Percentiles rank a stretch among this genome's conserved stretches.
Evolutionary conservation across 2,888 invertebrate species (phyloP).

Genomic region (Hirtodrosophila confusa): DNA sequence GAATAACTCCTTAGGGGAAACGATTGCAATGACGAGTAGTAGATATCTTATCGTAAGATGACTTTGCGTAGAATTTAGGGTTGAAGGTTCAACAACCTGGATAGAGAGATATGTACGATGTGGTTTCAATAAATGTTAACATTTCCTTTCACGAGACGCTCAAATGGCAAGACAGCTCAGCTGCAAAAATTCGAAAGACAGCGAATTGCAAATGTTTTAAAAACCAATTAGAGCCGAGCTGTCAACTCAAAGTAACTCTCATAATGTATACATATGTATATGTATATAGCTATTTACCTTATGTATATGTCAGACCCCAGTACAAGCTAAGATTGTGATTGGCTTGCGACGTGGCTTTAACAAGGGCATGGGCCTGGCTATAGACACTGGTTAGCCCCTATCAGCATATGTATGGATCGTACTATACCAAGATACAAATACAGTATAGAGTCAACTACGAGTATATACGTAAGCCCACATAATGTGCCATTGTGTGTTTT

Average conservation of each 20-base stretch:
- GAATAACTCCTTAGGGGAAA: too few species aligned
- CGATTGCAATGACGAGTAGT: too few species aligned
- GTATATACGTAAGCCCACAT: conserved; percentile 61
- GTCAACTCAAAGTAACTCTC: conserved; percentile 53
- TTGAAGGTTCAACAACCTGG: too few species aligned
- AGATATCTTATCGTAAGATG: neutral
- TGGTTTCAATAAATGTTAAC: neutral
- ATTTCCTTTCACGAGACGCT: conserved; percentile 26
- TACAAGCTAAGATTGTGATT: conserved; percentile 34
- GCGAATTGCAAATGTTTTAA: conserved; percentile 42
- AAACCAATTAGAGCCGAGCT: conserved; percentile 65
- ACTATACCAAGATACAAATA: conserved; percentile 16
- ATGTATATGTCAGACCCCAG: conserved; percentile 12
- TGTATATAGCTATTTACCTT: conserved; percentile 4
- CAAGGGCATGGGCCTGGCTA: conserved; percentile 62
- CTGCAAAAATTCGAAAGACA: neutral
- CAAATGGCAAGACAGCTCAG: conserved; percentile 8
- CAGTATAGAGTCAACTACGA: conserved; percentile 37
- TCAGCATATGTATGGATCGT: conserved; percentile 9
- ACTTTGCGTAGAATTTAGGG: neutral
- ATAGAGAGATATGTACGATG: too few species aligned
- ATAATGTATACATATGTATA: conserved; percentile 3
- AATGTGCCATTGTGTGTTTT: conserved; percentile 59
- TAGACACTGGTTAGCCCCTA: conserved; percentile 39
- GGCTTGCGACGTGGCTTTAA: conserved; percentile 41